Percentiles rank a stretch among this genome's conserved stretches.
Conservation (phyloP, 2,888 invertebrate species). For the Phytoseiulus persimilis region DNA sequence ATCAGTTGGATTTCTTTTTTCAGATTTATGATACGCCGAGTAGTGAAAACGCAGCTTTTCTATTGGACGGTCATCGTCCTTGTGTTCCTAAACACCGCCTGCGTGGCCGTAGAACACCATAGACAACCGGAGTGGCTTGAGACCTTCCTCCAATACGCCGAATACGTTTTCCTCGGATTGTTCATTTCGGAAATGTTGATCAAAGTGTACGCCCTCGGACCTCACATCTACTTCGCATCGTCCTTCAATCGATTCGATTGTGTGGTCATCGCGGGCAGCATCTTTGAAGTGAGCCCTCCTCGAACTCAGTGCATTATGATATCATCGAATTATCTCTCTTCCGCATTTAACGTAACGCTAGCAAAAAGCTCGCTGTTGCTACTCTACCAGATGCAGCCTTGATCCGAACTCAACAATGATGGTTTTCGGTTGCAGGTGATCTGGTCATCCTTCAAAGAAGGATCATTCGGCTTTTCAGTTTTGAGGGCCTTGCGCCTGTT, state of each 20-base stretch:
- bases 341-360: no score
- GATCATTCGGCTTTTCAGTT: slow-evolving; percentile 95
- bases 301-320: no score
- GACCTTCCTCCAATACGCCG: slow-evolving; percentile 85
- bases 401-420: no score
- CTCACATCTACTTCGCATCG: slow-evolving; percentile 87
- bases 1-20: background rate
- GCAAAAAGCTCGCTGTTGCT: no score
- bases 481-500: slow-evolving; percentile 89
- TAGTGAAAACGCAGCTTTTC: slow-evolving; percentile 95
- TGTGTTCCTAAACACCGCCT: slow-evolving; percentile 96
- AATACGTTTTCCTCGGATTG: slow-evolving; percentile 92
- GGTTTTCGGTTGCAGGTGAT: slow-evolving; percentile 52
- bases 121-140: slow-evolving; percentile 88
- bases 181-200: slow-evolving; percentile 99
- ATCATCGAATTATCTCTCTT: no score
- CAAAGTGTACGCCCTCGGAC: slow-evolving; percentile 97
- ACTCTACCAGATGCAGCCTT: no score
- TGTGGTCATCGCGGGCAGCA: slow-evolving; percentile 73
- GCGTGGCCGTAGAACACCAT: slow-evolving; percentile 97
- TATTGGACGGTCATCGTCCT: slow-evolving; percentile 99
- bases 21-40: slow-evolving; percentile 78
- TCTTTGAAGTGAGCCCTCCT: slow-evolving; percentile 72
- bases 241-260: slow-evolving; percentile 99
- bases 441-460: slow-evolving; percentile 82